These are phyloP conservation scores for Xenus cinereus DNA, from an alignment of 2,113 vertebrate genomes.

Conservation along the genomic window DNA sequence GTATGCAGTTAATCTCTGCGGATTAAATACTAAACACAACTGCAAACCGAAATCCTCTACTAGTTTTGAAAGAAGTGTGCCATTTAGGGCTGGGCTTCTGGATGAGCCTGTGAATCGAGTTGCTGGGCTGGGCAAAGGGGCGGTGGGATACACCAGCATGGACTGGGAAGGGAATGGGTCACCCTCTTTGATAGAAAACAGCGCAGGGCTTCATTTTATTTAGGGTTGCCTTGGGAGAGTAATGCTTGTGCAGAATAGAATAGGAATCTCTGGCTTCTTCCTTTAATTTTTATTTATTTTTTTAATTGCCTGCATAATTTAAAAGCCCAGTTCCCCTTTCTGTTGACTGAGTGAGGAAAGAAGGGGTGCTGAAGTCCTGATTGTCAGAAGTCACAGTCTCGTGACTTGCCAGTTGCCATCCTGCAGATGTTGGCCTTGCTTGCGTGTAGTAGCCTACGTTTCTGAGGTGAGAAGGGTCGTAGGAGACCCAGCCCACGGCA, in stretches of 20 bases:
- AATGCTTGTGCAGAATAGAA: neutral
- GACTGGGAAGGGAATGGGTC: neutral
- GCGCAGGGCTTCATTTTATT: neutral
- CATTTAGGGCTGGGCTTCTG: neutral
- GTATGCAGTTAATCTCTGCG: neutral
- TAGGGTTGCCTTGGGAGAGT: neutral
- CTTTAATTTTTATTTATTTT: neutral
- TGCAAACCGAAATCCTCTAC: neutral
- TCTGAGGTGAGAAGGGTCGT: neutral
- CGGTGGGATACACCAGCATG: neutral
- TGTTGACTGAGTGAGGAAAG: neutral
- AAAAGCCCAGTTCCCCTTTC: neutral
- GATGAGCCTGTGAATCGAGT: neutral
- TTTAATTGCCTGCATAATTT: neutral
- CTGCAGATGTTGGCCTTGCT: neutral
- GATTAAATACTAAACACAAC: neutral
- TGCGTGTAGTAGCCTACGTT: neutral
- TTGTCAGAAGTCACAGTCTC: neutral
- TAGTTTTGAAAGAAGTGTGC: neutral
- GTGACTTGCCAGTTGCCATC: neutral
- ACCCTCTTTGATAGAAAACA: neutral
- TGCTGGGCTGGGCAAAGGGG: neutral
- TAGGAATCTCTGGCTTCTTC: neutral
- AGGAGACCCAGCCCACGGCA: neutral
- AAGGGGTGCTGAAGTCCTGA: neutral